Conservation (phyloP, 2,797 vertebrate species). For the Sebastes diaconus region DNA sequence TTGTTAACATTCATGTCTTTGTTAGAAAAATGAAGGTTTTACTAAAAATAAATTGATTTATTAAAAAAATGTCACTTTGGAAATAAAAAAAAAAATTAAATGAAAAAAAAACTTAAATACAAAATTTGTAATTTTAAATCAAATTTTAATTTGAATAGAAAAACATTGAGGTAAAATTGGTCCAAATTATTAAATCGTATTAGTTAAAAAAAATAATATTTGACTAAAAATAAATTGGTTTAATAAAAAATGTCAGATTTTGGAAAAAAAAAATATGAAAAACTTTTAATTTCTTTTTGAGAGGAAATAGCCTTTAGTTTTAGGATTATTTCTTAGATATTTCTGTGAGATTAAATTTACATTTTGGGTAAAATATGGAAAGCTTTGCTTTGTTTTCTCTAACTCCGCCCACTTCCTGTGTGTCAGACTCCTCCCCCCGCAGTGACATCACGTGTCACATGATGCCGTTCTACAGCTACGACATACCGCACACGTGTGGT, state of each 20-base stretch:
- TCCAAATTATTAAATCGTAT: too few species aligned
- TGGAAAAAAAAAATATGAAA: background rate
- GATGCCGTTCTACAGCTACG: slow-evolving; percentile 99
- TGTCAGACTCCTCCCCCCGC: slow-evolving; percentile 84
- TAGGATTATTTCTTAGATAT: background rate
- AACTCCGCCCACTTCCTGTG: slow-evolving; percentile 30
- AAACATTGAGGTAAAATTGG: too few species aligned
- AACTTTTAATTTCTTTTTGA: background rate
- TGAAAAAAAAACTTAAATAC: background rate
- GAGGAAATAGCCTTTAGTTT: background rate
- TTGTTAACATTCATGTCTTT: too few species aligned
- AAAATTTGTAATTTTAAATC: too few species aligned
- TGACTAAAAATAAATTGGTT: too few species aligned
- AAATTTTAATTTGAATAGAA: too few species aligned
- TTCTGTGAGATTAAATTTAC: background rate
- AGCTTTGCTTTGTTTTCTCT: background rate
- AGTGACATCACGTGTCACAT: slow-evolving; percentile 95
- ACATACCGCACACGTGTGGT: slow-evolving; percentile 94
- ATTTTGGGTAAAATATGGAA: background rate
- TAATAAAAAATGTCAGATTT: background rate
- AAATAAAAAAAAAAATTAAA: background rate
- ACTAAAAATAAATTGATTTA: too few species aligned
- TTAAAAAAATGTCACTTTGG: too few species aligned
- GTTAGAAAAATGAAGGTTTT: too few species aligned
- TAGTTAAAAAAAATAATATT: too few species aligned